Evolutionary conservation across 2,113 vertebrate species (phyloP), one percentile per base, ranked within the genome.

Genomic region (human (Homo sapiens)): DNA sequence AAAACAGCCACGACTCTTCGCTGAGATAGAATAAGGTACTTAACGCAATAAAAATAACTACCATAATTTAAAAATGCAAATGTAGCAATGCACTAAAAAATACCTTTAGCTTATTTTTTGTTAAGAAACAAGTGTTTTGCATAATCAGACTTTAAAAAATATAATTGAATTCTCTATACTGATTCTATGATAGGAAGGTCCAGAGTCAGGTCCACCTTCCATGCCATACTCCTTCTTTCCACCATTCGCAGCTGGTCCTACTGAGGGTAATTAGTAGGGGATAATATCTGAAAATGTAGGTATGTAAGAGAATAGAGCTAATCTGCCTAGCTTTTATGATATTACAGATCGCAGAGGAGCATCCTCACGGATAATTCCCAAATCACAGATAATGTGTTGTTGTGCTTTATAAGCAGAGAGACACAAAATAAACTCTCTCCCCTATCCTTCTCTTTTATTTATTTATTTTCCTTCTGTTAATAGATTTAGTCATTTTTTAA

Each of bases 41-140:
- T 97, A 83, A 50, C 87, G 23, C 20, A 81, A 45, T 93, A 75
- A 93, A 96, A 94, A 94, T 81, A 93, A 27, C 79, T 81, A 68
- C 18, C 23, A 23, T 81, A 90, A 97, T 95, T 94, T 96, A 85
- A 97, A 93, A 90, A 95, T 85, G 22, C 40, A 91, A 96, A 86
- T 88, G 32, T 50, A 75, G 5, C 6, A 55, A 50, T 80, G 22
- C 13, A 90, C 18, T 68, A 64, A 94, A 96, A 90, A 89, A 30
- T 83, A 40, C 23, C 25, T 16, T 95, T 68, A 86, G 11, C 52
- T 70, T 92, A 52, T 81, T 64, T 88, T 92, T 96, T 92, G 50
- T 89, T 90, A 85, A 90, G n/a, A 93, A 80, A n/a, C 35, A 66
- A 78, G 16, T 40, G 9, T 80, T 89, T 80, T 70, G 27, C 8